Evolutionary conservation across 2,888 invertebrate species (phyloP), one percentile per base, ranked within the genome.

Genomic region (Apotomis betuletana): DNA sequence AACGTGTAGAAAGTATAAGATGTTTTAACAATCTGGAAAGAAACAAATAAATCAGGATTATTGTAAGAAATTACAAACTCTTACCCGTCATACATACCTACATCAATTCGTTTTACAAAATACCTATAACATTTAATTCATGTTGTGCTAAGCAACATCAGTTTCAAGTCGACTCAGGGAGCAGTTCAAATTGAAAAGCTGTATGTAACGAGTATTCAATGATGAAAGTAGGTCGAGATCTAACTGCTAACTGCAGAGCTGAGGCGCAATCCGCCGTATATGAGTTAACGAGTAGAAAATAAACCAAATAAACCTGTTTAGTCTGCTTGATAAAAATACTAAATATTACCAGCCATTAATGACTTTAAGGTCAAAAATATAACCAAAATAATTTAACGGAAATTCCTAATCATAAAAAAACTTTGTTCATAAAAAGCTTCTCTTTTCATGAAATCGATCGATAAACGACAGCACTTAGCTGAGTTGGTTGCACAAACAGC

Each of bases 1-100:
- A 87, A 80, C 10, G 85, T 80, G 57, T 83, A 87, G 57, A 85
- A 86, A 0, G 84, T 79, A 64, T 85, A 86, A 0, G 86, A 85
- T 65, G 83, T 84, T 70, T 80, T 79, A 55, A 85, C 58, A 69
- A 87, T 79, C 87, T 87, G 83, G 55, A 85, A 85, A 70, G 67
- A 74, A 67, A 70, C 41, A 46, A 36, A 44, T 57, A 41, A 3
- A 41, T 41, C 5, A 6, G 41, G 5, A 6, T 6, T 41, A 41
- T 41, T 6, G 41, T 41, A 41, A 41, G 3, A 41, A 41, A 3
- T 41, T 0, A 41, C 6, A 41, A 27, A 27, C 27, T 27, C 27
- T 2, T 27, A 27, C 27, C 27, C 2, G 27, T 27, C 2, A 27
- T 27, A 6, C 41, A 41, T 41, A n/a, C n/a, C n/a, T n/a, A 41